Conservation (phyloP, 2,888 invertebrate genomes). For the Loripinus fragilis region DNA sequence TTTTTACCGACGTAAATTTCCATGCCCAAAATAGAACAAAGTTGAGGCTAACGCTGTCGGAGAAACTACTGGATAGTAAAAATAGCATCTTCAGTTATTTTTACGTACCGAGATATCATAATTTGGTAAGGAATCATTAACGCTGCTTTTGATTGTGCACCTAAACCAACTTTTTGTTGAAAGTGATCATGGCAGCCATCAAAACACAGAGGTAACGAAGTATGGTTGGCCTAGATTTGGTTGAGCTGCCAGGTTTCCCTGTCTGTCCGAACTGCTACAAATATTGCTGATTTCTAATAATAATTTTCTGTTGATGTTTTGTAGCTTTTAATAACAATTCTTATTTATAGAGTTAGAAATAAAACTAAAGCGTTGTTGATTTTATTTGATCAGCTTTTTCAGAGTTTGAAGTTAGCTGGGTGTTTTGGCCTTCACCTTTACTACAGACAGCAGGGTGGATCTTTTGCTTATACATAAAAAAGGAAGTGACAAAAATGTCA, state of each 20-base stretch:
- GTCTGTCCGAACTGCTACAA: neutral
- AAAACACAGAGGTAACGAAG: neutral
- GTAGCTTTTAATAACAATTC: constrained; percentile 18
- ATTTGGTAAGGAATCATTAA: constrained; percentile 65
- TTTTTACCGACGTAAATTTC: constrained; percentile 62
- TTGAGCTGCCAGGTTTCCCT: neutral
- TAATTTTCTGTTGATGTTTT: constrained; percentile 16
- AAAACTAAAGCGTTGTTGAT: neutral
- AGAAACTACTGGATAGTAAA: constrained; percentile 81
- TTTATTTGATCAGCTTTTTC: neutral
- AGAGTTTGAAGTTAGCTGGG: constrained; percentile 1
- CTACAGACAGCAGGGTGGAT: neutral
- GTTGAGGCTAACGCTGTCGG: constrained; percentile 53
- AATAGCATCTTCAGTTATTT: constrained; percentile 78
- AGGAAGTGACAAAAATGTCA: too few species aligned
- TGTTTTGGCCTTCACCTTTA: constrained; percentile 8
- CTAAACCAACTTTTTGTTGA: neutral
- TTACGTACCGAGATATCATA: constrained; percentile 66
- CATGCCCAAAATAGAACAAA: constrained; percentile 62
- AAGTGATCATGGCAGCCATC: constrained; percentile 24
- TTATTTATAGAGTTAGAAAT: constrained; percentile 8
- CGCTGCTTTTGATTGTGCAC: too few species aligned
- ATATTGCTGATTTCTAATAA: constrained; percentile 1
- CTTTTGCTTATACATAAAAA: too few species aligned
- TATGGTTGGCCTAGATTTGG: constrained; percentile 14